Evolutionary conservation across 2,888 invertebrate genomes (phyloP).

Genomic region (Dasysyrphus albostriatus): DNA sequence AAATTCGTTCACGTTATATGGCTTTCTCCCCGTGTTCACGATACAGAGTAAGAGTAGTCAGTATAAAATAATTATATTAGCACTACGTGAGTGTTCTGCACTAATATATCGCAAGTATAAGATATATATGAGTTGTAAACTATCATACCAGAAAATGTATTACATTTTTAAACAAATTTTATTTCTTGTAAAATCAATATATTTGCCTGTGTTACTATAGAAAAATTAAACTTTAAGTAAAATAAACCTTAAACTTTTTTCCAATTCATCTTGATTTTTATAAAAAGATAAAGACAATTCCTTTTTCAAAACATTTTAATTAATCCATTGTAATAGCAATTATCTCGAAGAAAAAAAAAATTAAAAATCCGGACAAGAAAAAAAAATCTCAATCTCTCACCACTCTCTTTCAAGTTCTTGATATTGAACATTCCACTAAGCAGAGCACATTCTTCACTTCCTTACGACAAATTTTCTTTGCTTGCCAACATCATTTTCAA

Average conservation of each 20-base stretch:
- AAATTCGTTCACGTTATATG: too few species aligned
- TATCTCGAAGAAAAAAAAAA: conserved; percentile 36
- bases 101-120: too few species aligned
- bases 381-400: conserved; percentile 10
- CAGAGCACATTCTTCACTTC: conserved; percentile 34
- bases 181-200: too few species aligned
- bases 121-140: too few species aligned
- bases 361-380: conserved; percentile 1
- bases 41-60: too few species aligned
- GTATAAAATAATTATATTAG: too few species aligned
- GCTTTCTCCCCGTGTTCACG: too few species aligned
- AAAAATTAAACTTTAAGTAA: not conserved
- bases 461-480: conserved; percentile 21
- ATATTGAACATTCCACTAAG: conserved; percentile 32
- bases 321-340: conserved; percentile 49
- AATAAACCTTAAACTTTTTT: conserved; percentile 5
- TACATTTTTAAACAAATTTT: too few species aligned
- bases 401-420: not conserved
- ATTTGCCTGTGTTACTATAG: not conserved
- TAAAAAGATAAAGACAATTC: conserved; percentile 9
- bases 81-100: too few species aligned
- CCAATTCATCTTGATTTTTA: conserved; percentile 14
- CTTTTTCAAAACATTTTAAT: conserved; percentile 52
- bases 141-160: too few species aligned
- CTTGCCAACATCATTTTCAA: conserved; percentile 4